Percentiles rank a stretch among this genome's conserved stretches.
These are phyloP conservation scores for Argentina silus DNA, from an alignment of 2,797 vertebrate genomes.

Conservation along the genomic window DNA sequence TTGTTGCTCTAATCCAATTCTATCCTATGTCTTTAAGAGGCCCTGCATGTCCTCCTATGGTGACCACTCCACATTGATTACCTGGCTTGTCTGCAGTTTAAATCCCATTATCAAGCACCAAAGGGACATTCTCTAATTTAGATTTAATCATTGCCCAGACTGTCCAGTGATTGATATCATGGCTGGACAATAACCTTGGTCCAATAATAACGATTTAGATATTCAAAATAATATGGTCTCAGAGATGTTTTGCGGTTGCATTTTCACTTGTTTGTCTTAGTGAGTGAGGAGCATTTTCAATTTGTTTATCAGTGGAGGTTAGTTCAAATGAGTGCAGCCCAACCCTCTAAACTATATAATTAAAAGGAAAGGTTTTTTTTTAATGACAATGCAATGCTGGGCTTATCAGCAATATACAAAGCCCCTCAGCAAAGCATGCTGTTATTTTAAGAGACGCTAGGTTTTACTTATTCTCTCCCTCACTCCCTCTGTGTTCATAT, in stretches of 20 bases:
- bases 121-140: conserved; percentile 6
- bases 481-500: background rate
- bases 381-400: conserved; percentile 5
- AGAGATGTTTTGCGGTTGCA: background rate
- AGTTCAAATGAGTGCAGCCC: background rate
- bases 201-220: background rate
- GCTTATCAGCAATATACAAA: conserved; percentile 2
- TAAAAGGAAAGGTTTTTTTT: background rate
- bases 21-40: conserved; percentile 13
- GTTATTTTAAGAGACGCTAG: background rate
- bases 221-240: background rate
- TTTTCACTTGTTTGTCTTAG: background rate
- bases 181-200: background rate
- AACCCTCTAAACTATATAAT: background rate
- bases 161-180: background rate
- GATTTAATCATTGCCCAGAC: conserved; percentile 1
- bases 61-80: conserved; percentile 27
- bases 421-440: background rate
- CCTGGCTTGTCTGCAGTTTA: background rate
- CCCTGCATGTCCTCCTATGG: conserved; percentile 14
- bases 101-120: conserved; percentile 8
- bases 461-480: background rate
- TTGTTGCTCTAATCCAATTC: conserved; percentile 28
- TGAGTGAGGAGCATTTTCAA: background rate
- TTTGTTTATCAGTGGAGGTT: background rate